A percentile compares a stretch with the other conserved stretches of the same genome.
These are phyloP conservation scores for Acanthoscelides obtectus DNA, from an alignment of 2,888 invertebrate genomes.

Conservation along the genomic window DNA sequence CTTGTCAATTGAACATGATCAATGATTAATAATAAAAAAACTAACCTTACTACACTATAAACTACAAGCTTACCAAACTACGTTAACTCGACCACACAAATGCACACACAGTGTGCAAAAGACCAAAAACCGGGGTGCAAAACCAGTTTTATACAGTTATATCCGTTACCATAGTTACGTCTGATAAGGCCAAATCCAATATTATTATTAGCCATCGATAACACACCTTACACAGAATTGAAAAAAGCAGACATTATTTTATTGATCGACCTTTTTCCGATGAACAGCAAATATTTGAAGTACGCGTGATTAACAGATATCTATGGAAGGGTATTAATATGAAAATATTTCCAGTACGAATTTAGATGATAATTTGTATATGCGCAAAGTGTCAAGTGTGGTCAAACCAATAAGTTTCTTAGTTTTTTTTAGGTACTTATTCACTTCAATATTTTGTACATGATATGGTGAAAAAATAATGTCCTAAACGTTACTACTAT, in stretches of 20 bases:
- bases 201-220: conserved; percentile 11
- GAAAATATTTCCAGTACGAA: not conserved
- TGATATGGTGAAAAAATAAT: too few relatives aligned
- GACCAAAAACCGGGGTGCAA: conserved; percentile 16
- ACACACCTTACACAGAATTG: conserved; percentile 5
- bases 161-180: conserved; percentile 30
- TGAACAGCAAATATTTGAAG: conserved; percentile 9
- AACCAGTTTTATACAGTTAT: conserved; percentile 26
- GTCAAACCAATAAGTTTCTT: too few relatives aligned
- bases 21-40: too few relatives aligned
- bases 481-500: too few relatives aligned
- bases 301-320: conserved; percentile 1
- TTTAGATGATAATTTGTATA: not conserved
- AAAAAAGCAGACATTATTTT: conserved; percentile 9
- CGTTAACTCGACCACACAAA: not conserved
- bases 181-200: conserved; percentile 20
- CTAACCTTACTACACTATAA: too few relatives aligned
- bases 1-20: too few relatives aligned
- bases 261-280: conserved; percentile 12
- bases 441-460: too few relatives aligned
- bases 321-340: not conserved
- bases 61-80: conserved; percentile 1
- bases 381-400: too few relatives aligned
- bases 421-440: too few relatives aligned
- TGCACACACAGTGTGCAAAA: conserved; percentile 19